These are phyloP conservation scores for Aphaenogaster ashmeadi DNA, from an alignment of 1,140 invertebrate genomes.

Conservation along the genomic window DNA sequence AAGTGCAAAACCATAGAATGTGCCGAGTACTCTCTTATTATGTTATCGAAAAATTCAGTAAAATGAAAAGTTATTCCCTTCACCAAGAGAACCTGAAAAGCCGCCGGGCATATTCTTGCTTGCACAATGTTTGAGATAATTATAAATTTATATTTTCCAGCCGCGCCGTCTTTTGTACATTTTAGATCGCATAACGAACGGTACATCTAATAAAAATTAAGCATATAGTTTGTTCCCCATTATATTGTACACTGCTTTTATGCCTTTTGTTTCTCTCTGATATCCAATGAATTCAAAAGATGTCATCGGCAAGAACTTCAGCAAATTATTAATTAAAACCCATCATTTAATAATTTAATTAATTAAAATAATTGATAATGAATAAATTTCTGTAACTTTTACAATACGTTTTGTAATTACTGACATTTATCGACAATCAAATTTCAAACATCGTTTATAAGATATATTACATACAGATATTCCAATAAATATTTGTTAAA, in stretches of 20 bases:
- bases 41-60: constrained; percentile 10
- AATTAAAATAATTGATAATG: constrained; percentile 21
- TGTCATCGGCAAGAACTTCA: neutral
- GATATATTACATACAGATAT: neutral
- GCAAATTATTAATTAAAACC: constrained; percentile 43
- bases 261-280: neutral
- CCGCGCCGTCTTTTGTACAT: neutral
- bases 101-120: neutral
- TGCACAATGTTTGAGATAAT: constrained; percentile 14
- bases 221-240: neutral
- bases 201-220: neutral
- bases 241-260: neutral
- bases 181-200: neutral
- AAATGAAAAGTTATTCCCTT: constrained; percentile 7
- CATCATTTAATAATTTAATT: constrained; percentile 20
- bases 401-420: constrained; percentile 35
- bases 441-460: constrained; percentile 8
- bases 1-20: neutral
- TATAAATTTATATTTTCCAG: constrained; percentile 11
- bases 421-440: neutral
- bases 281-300: constrained; percentile 6
- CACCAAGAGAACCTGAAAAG: neutral
- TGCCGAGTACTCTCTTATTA: neutral
- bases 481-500: constrained; percentile 3
- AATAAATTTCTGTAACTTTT: constrained; percentile 6